Evolutionary conservation across 2,797 vertebrate genomes (phyloP), one percentile per base, ranked within the genome.

Genomic region (Xenentodon cancila): DNA sequence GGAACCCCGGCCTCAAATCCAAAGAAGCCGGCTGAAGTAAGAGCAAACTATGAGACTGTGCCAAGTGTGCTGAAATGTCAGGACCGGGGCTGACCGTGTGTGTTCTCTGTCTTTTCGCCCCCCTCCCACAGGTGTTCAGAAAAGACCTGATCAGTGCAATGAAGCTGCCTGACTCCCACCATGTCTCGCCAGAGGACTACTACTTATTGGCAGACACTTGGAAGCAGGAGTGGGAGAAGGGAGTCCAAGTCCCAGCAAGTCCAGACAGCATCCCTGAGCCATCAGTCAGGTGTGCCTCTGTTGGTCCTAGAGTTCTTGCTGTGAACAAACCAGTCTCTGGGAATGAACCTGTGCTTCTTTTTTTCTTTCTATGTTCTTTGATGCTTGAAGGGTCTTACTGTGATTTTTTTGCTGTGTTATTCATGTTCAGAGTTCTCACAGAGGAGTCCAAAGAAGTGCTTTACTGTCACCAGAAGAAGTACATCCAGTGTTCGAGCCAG

Each of bases 81-180:
- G 5, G 45, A 16, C 6, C 2, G 0, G 12, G 3, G 47, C 16
- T 69, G 16, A 74, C 19, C 37, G 5, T 32, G 27, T 18, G 2
- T 53, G 5, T 44, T 12, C 7, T n/a, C 0, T 2, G 0, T 0
- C 15, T 1, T 57, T 7, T 63, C 45, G n/a, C 25, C 15, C 17
- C 6, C 58, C 17, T 63, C 57, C 37, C 8, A 1, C 85, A 99
- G 97, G 96, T 99, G 86, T 99, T 98, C 92, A 94, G 98, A 87
- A 99, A 99, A 94, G 98, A 99, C 93, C 93, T 99, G 92, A 99
- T 99, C 87, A 99, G 98, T 90, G 97, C 96, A 77, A 99, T 99
- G 98, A 99, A 99, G 91, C 88, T 99, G 70, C 97, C 98, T 0
- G 97, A 99, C 88, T 97, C 97, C 59, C 95, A 98, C 71, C 96